A percentile compares a stretch with the other conserved stretches of the same genome.
phyloP scores from a whole-genome alignment of 1,140 invertebrate species.

The Rhopalosiphum padi region DNA sequence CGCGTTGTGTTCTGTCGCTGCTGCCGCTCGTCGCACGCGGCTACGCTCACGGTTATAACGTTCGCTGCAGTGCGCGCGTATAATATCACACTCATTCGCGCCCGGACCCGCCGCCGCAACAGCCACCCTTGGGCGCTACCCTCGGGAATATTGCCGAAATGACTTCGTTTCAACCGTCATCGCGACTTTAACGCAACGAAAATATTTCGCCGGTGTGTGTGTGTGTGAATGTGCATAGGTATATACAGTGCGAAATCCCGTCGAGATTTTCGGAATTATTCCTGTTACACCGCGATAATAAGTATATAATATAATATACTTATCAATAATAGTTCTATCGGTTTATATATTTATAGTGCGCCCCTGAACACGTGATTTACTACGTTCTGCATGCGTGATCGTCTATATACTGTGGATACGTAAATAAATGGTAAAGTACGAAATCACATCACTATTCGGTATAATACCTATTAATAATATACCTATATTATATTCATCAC shows the following conservation, averaged over 20 bases:
- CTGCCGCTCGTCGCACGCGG: not conserved
- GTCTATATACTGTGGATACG: not conserved
- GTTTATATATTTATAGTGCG: not conserved
- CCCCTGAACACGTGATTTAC: not conserved
- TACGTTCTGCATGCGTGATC: not conserved
- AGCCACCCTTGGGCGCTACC: not conserved
- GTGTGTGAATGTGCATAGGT: not conserved
- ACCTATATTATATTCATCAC: too few species aligned
- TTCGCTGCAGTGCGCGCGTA: not conserved
- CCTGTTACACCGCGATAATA: not conserved
- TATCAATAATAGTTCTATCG: not conserved
- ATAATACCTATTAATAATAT: not conserved
- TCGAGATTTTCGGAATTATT: not conserved
- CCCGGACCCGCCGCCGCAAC: not conserved
- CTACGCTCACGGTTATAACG: not conserved
- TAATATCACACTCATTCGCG: not conserved
- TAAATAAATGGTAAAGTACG: conserved; percentile 23
- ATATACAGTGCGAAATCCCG: not conserved
- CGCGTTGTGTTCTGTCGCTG: not conserved
- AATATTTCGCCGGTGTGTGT: not conserved
- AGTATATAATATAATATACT: not conserved
- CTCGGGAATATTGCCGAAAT: not conserved
- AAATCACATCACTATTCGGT: not conserved
- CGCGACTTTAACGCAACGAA: not conserved
- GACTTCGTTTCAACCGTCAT: not conserved